Conservation (phyloP, 2,888 invertebrate genomes). For the Carabus problematicus region DNA sequence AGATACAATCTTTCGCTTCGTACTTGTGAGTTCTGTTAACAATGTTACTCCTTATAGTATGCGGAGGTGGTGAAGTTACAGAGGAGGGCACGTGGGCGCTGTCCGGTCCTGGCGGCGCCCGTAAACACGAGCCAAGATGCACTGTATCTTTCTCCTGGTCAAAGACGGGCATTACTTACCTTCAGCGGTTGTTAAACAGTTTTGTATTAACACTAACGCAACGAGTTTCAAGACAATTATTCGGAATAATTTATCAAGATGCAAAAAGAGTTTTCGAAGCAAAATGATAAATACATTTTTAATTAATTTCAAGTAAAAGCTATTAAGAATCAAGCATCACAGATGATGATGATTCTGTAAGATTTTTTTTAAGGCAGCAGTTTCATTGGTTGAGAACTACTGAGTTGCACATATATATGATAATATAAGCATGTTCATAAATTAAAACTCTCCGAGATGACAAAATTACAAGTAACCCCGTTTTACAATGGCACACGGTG, state of each 20-base stretch:
- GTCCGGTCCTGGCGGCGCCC: constrained; percentile 16
- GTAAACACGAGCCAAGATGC: not conserved
- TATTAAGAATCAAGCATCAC: too few relatives aligned
- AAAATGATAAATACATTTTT: too few relatives aligned
- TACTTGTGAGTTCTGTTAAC: not conserved
- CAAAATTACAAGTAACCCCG: not conserved
- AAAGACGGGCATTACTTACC: too few relatives aligned
- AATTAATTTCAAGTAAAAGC: too few relatives aligned
- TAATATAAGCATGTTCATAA: constrained; percentile 3
- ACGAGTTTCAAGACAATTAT: too few relatives aligned
- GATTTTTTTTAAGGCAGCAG: too few relatives aligned
- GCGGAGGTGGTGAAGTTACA: constrained; percentile 9
- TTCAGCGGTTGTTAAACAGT: too few relatives aligned
- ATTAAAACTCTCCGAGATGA: not conserved
- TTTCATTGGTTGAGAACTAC: too few relatives aligned
- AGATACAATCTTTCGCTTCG: not conserved
- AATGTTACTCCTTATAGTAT: constrained; percentile 8
- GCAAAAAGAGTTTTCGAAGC: too few relatives aligned
- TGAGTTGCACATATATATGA: not conserved
- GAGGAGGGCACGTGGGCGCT: constrained; percentile 9
- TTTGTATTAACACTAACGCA: too few relatives aligned
- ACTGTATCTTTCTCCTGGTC: not conserved
- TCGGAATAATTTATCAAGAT: too few relatives aligned
- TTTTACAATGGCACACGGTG: not conserved
- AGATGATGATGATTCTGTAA: too few relatives aligned